These are phyloP conservation scores for Piprites chloris DNA, from an alignment of 2,113 vertebrate genomes.

Conservation along the genomic window DNA sequence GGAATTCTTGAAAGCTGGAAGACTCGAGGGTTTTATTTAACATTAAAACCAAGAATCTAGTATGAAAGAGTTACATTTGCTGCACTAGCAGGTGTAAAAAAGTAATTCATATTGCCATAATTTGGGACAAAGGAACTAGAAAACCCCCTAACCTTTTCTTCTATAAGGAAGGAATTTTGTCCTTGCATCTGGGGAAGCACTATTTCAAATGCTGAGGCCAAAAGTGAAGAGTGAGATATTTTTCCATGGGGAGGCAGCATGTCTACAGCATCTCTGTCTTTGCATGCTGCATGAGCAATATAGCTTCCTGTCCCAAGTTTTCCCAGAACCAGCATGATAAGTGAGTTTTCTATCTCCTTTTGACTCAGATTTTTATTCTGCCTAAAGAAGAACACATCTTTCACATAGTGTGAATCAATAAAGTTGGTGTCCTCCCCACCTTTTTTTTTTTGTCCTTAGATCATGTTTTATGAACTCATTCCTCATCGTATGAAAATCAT, in stretches of 20 bases:
- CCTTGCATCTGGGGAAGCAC: background rate
- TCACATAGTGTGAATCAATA: background rate
- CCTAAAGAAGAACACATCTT: background rate
- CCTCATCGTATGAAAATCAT: background rate
- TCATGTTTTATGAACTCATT: background rate
- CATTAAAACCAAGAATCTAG: background rate
- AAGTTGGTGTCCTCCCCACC: accelerated
- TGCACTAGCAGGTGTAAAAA: background rate
- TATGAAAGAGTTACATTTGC: background rate
- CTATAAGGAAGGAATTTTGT: background rate
- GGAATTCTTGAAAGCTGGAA: background rate
- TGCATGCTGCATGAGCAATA: background rate
- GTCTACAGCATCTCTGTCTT: background rate
- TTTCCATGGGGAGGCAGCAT: background rate
- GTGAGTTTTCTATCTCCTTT: background rate
- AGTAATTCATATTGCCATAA: background rate
- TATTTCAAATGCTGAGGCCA: background rate
- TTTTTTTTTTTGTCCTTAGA: background rate
- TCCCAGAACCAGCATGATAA: background rate
- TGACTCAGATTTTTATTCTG: background rate
- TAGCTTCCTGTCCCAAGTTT: background rate
- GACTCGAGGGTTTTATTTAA: background rate
- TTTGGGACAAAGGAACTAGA: background rate
- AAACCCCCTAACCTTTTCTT: background rate
- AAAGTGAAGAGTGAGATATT: background rate